Percentiles rank a stretch among this genome's conserved stretches.
Conservation (phyloP, 2,113 vertebrate genomes). For the Anser brachyrhynchus region DNA sequence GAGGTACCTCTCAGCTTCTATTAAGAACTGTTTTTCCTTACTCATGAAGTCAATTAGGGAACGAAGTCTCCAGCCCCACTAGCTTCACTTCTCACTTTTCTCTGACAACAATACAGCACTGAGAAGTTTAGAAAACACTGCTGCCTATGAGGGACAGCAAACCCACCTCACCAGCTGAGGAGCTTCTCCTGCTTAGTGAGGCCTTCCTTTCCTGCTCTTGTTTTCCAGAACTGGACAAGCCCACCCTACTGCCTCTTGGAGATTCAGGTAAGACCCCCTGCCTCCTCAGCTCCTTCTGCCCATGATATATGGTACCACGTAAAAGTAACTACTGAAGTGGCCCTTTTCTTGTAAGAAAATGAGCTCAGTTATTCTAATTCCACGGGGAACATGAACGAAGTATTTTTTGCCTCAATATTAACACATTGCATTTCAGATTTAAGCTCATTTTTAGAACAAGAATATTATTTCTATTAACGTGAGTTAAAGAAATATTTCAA, state of each 20-base stretch:
- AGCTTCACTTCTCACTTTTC: neutral
- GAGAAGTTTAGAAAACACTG: neutral
- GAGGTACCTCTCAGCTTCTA: neutral
- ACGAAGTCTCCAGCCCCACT: neutral
- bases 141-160: neutral
- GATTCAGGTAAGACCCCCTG: neutral
- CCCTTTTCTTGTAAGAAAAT: neutral
- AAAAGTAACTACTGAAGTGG: neutral
- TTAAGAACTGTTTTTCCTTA: neutral
- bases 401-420: neutral
- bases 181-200: neutral
- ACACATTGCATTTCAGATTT: neutral
- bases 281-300: neutral
- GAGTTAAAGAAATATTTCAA: neutral
- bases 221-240: neutral
- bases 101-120: neutral
- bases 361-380: neutral
- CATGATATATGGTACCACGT: fast-evolving
- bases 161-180: neutral
- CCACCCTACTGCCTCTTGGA: slow-evolving; percentile 19
- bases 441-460: neutral
- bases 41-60: neutral
- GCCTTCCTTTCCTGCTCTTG: neutral
- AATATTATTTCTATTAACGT: neutral
- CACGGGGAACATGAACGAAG: fast-evolving